Conservation (phyloP, 2,113 vertebrate genomes). For the Grallaria varia region DNA sequence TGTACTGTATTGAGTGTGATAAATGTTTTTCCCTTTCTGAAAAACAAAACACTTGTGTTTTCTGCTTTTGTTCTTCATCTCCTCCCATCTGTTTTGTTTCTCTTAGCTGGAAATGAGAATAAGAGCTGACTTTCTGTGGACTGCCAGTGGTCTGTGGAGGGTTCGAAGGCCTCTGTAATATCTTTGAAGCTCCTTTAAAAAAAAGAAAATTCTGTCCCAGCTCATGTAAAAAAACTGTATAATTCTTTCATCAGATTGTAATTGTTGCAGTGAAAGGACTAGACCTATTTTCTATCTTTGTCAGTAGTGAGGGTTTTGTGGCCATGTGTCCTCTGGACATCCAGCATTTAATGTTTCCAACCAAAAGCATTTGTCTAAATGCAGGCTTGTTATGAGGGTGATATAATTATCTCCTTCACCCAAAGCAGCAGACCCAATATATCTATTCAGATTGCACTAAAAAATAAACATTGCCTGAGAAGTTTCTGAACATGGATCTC, state of each 20-base stretch:
- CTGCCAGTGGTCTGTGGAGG: constrained; percentile 18
- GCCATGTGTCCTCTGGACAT: background rate
- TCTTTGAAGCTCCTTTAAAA: constrained; percentile 26
- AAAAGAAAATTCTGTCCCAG: constrained; percentile 7
- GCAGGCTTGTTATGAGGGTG: background rate
- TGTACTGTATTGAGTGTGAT: constrained; percentile 37
- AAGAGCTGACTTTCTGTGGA: constrained; percentile 32
- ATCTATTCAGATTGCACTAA: background rate
- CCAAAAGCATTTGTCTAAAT: background rate
- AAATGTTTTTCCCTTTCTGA: constrained; percentile 43
- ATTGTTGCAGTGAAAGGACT: background rate
- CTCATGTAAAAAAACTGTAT: constrained; percentile 27
- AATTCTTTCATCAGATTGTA: constrained; percentile 48
- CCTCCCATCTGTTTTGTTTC: constrained; percentile 52
- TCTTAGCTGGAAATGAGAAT: constrained; percentile 47
- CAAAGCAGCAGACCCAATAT: background rate
- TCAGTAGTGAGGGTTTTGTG: background rate
- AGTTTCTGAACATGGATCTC: background rate
- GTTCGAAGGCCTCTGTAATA: constrained; percentile 7
- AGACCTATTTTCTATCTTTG: constrained; percentile 5
- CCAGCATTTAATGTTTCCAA: background rate
- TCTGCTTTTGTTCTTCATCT: constrained; percentile 50
- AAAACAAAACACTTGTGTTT: constrained; percentile 58
- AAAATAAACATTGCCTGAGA: background rate
- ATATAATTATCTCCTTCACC: background rate